These are phyloP conservation scores for Podiceps cristatus DNA, from an alignment of 2,113 vertebrate genomes.

Conservation along the genomic window DNA sequence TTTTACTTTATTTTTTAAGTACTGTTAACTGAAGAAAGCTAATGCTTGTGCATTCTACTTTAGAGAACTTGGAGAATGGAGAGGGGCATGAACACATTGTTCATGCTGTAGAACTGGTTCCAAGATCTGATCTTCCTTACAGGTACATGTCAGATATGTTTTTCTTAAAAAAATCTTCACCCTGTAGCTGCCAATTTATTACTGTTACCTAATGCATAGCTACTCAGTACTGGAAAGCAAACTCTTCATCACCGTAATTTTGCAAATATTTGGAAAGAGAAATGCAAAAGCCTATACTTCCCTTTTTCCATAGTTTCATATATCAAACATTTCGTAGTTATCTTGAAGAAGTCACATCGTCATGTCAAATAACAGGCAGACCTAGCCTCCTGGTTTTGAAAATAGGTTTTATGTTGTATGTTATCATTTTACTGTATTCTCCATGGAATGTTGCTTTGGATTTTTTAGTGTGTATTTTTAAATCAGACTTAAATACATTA, in stretches of 20 bases:
- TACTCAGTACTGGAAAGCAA: not conserved
- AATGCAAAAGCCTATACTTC: not conserved
- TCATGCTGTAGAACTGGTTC: constrained; percentile 66
- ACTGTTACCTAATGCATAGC: not conserved
- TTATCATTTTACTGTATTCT: not conserved
- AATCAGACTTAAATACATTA: not conserved
- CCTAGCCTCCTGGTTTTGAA: not conserved
- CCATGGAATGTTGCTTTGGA: not conserved
- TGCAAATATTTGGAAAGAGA: not conserved
- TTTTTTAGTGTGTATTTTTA: not conserved
- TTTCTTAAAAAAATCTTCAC: not conserved
- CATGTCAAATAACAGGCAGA: not conserved
- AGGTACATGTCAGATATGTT: constrained; percentile 67
- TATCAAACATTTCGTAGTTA: not conserved
- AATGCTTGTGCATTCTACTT: constrained; percentile 68
- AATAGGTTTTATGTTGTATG: not conserved
- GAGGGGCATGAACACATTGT: constrained; percentile 67
- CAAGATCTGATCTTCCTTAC: constrained; percentile 77
- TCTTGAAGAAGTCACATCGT: not conserved
- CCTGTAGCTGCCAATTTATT: not conserved
- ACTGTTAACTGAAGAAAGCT: not conserved
- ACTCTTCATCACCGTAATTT: not conserved
- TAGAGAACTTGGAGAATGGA: constrained; percentile 82
- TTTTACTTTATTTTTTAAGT: not conserved
- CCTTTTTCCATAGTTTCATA: not conserved